Conservation (phyloP, 1,140 invertebrate genomes). For the Philotrypesis tridentata region DNA sequence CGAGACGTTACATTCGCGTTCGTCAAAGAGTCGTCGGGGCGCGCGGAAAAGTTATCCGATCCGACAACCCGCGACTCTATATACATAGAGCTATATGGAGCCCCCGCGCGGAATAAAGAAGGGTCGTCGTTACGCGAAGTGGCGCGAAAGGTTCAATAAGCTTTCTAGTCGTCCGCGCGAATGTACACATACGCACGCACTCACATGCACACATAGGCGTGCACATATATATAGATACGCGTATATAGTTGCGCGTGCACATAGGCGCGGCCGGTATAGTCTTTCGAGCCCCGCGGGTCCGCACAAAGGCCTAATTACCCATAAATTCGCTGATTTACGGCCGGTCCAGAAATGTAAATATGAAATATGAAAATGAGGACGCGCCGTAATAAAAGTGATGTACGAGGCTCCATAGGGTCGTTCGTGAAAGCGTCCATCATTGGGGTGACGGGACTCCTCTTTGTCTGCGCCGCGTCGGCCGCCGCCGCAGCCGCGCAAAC, state of each 20-base stretch:
- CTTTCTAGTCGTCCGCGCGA: constrained; percentile 39
- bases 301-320: constrained; percentile 79
- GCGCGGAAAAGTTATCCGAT: background rate
- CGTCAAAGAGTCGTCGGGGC: background rate
- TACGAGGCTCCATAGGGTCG: constrained; percentile 83
- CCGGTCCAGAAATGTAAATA: constrained; percentile 80
- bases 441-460: constrained; percentile 79
- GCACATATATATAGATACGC: no score
- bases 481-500: constrained; percentile 56
- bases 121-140: background rate
- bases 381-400: constrained; percentile 86
- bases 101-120: constrained; percentile 30
- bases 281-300: constrained; percentile 55
- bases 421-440: constrained; percentile 85
- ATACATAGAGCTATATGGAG: background rate
- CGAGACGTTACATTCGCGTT: background rate
- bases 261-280: no score
- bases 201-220: no score
- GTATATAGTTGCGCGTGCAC: no score
- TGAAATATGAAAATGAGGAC: constrained; percentile 88
- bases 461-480: constrained; percentile 72
- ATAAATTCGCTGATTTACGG: constrained; percentile 80
- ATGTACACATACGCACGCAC: constrained; percentile 26
- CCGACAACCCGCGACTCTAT: background rate
- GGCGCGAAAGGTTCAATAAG: constrained; percentile 62